A percentile compares a stretch with the other conserved stretches of the same genome.
phyloP scores from a whole-genome alignment of 2,888 invertebrate species.

The Pseudeuparius sepicola region DNA sequence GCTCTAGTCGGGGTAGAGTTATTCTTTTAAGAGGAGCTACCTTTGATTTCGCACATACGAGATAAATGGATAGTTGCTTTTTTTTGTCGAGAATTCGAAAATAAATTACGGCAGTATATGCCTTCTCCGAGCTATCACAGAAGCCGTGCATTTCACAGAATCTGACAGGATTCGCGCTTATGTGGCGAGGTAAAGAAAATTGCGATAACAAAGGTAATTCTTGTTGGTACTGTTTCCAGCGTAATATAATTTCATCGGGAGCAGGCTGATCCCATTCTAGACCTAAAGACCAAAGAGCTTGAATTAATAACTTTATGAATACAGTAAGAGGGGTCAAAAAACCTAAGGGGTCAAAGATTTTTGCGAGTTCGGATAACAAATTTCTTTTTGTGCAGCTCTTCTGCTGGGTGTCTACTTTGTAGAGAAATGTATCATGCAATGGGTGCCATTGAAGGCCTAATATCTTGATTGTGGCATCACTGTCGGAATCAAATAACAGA shows the following conservation, averaged over 20 bases:
- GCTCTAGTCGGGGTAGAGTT: slow-evolving; percentile 5
- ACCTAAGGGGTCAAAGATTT: slow-evolving; percentile 12
- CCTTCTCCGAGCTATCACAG: slow-evolving; percentile 8
- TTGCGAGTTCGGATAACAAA: slow-evolving; percentile 12
- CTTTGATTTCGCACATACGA: slow-evolving; percentile 8
- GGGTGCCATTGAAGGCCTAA: slow-evolving; percentile 12
- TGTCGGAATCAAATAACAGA: slow-evolving; percentile 5
- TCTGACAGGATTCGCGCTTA: background rate
- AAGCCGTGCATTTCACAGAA: slow-evolving; percentile 10
- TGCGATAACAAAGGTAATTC: slow-evolving; percentile 3
- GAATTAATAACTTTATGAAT: slow-evolving; percentile 6
- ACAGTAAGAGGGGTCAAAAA: slow-evolving; percentile 6
- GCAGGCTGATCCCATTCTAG: slow-evolving; percentile 9
- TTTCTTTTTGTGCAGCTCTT: slow-evolving; percentile 9
- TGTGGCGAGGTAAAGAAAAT: slow-evolving; percentile 3
- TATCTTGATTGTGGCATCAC: background rate
- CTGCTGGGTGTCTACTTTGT: background rate
- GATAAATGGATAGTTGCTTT: background rate
- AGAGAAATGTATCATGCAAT: slow-evolving; percentile 3
- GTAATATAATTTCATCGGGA: slow-evolving; percentile 4
- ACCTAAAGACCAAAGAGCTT: slow-evolving; percentile 8
- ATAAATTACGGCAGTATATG: slow-evolving; percentile 9
- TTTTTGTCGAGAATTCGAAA: background rate
- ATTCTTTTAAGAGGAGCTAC: slow-evolving; percentile 9
- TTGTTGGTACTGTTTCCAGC: slow-evolving; percentile 7